Percentiles rank a stretch among this genome's conserved stretches.
phyloP scores from a whole-genome alignment of 2,797 vertebrate genomes.

The Protosalanx chinensis region DNA sequence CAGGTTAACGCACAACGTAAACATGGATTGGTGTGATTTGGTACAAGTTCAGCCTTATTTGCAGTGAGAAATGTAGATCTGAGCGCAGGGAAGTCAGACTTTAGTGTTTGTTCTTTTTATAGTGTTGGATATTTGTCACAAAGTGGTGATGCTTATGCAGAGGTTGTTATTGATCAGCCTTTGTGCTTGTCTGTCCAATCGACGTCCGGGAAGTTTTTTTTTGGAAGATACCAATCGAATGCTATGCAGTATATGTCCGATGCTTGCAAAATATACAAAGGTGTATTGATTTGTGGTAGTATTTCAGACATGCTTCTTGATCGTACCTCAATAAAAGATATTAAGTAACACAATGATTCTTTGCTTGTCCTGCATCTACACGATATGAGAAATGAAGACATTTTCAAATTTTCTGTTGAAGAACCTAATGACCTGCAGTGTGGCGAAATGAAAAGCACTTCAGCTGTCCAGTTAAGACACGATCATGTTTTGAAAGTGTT shows the following conservation, averaged over 20 bases:
- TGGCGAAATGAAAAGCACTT: too few relatives aligned
- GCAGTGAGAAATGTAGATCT: constrained; percentile 17
- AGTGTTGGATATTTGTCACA: background rate
- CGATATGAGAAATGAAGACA: too few relatives aligned
- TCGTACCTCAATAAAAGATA: constrained; percentile 49
- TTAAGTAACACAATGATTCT: constrained; percentile 10
- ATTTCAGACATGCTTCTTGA: constrained; percentile 40
- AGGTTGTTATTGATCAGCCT: background rate
- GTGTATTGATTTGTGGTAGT: constrained; percentile 28
- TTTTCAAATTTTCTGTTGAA: too few relatives aligned
- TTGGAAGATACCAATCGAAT: background rate
- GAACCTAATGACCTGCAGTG: too few relatives aligned
- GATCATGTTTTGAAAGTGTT: background rate
- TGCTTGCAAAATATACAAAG: constrained; percentile 27
- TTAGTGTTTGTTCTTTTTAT: background rate
- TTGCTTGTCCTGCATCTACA: too few relatives aligned
- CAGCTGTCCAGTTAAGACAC: background rate
- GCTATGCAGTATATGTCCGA: background rate
- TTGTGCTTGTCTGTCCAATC: background rate
- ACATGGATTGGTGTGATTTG: constrained; percentile 37
- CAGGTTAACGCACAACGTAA: constrained; percentile 66
- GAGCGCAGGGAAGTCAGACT: background rate
- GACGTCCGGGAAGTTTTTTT: background rate
- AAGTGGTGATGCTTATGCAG: background rate
- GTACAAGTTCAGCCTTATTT: constrained; percentile 55